Base-by-base conservation (phyloP, 2,888 invertebrate genomes). In the Drosophila testacea region DNA sequence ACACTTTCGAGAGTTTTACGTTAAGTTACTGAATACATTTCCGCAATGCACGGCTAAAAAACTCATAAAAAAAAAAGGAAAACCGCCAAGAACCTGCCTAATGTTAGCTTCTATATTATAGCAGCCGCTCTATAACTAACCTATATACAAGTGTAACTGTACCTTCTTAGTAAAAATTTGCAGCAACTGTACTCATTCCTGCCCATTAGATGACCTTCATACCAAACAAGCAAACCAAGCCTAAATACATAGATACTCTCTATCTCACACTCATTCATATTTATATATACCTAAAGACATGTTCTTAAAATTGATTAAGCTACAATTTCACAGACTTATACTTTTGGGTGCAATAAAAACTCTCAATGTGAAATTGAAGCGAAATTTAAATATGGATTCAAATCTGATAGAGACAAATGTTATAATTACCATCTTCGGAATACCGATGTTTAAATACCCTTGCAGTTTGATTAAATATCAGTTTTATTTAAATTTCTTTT, bases 101-200 rank as follows among this genome's bases (percentile, higher is more conserved):
- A 75, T 63, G 60, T 74, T 62, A 77, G 77, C 74, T 77, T 77
- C 72, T 72, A 70, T 54, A 22, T 77, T 81, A 72, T 69, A 77
- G 66, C 69, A 59, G 78, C 63, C 73, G 70, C 70, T 77, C 82
- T 73, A 75, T 79, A 71, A 61, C 57, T 69, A 74, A 80, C 61
- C 65, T 76, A 80, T 81, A 80, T 69, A 85, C 82, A 83, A 79
- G 80, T 74, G 68, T 83, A 57, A 83, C 85, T 85, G 83, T 84
- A 84, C 83, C 83, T 84, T 83, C 76, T 80, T 83, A 83, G 83
- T 81, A 67, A 83, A 65, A 71, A 81, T 73, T 83, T 83, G 81
- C 83, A 85, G 83, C 83, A 81, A 85, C 83, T 85, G 83, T 84
- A 84, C 83, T 85, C 85, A 77, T 80, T 84, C 83, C 83, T 84